Evolutionary conservation across 1,140 invertebrate species (phyloP), one percentile per base, ranked within the genome.

Genomic region (Hestina assimilis): DNA sequence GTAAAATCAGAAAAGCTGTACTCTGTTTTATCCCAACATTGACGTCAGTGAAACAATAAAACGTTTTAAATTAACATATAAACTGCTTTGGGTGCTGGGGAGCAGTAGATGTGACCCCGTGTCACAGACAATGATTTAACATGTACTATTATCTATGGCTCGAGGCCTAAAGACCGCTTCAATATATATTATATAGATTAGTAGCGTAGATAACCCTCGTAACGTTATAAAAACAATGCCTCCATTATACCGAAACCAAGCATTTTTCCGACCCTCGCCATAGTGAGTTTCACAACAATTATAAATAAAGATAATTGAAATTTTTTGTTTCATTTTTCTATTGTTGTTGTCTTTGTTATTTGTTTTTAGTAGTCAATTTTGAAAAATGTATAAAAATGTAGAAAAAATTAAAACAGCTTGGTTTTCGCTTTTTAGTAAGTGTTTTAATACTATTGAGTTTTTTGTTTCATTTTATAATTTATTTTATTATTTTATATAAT

Each of bases 21-120:
- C 40, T 47, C 35, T 35, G 52, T 66, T 63, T 57, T 55, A 55
- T 55, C 59, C 62, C 40, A 20, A 51, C 50, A 53, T 29, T 50
- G 41, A 35, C 45, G 46, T 53, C 23, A 55, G 45, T 40, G 42
- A 72, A 63, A 72, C 62, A 72, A 69, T 72, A 65, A 69, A 72
- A 58, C 58, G 47, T 63, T 59, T 43, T 40, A 47, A 69, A 72
- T 72, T 72, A 66, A 67, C 70, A 72, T 72, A 72, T 63, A 69
- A 72, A 72, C 63, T 64, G 54, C 47, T 21, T 21, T 17, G 19
- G 26, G 38, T 12, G 26, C 31, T 43, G 12, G 28, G 48, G 41
- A 9, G 28, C 35, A 20, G 45, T 14, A 24, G 19, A 21, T 28
- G 19, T 9, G 7, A 17, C 51, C 51, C 45, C 38, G 21, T 53